Base-by-base conservation (phyloP, 1,140 invertebrate genomes). In the Camponotus pennsylvanicus region DNA sequence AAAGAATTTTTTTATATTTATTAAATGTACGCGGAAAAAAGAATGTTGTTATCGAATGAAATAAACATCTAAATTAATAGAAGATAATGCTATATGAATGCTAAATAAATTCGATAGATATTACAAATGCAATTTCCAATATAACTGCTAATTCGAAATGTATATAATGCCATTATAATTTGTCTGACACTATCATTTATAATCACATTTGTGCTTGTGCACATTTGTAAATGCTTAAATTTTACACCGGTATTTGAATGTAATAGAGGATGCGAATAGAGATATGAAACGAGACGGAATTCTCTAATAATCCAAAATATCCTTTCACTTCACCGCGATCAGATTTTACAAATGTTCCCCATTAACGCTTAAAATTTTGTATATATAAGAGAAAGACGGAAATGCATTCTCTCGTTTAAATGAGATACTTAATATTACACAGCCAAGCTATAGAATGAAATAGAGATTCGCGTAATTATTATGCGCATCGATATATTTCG, bases 321-420 rank as follows among this genome's bases (percentile, higher is more conserved):
- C 27, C 79, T 34, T 73, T 75, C 42, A 42, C 32, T 40, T 61
- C 67, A 75, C 61, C 49, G 18, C 55, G 55, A 75, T 83, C 79
- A 75, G 27, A 83, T 73, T 73, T 83, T 75, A 75, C 69, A 71
- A 73, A 82, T 59, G 69, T 75, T 61, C 79, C 32, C 27, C 55
- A 83, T 83, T 61, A 75, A 63, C 79, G 69, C n/a, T n/a, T n/a
- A 55, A 27, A 61, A 63, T 82, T 82, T 27, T 45, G 27, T 18
- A 8, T 15, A 18, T 61, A 13, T 59, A 21, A 32, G 45, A 82
- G 21, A 27, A 40, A 52, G 4, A n/a, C 18, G 52, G 52, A 71
- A 59, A 71, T 21, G 66, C 13, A 42, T 73, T 61, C 45, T 59
- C 64, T 59, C 64, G 27, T 80, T 80, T 80, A 70, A 57, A 55